These are phyloP conservation scores for Oppia nitens DNA, from an alignment of 1,140 invertebrate species.

Conservation along the genomic window DNA sequence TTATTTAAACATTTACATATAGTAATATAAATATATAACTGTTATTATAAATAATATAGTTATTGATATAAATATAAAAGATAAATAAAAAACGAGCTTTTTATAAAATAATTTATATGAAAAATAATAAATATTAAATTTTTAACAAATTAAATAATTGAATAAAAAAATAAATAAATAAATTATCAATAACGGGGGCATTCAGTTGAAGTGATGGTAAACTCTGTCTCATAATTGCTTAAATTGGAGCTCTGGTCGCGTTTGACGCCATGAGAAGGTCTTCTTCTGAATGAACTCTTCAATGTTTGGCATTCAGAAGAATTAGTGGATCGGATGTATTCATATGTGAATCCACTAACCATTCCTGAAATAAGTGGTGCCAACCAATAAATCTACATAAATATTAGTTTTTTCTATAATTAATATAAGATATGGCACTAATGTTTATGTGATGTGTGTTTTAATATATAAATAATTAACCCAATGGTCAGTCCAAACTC, in stretches of 20 bases:
- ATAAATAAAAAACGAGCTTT: too few relatives aligned
- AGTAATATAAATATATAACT: too few relatives aligned
- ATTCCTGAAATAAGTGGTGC: slow-evolving; percentile 27
- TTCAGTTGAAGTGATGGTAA: neutral
- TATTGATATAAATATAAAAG: too few relatives aligned
- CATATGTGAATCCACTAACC: slow-evolving; percentile 24
- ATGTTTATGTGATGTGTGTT: slow-evolving; percentile 6
- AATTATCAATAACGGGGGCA: neutral
- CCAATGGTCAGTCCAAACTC: slow-evolving; percentile 33
- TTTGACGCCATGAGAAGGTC: neutral
- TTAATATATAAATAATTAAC: too few relatives aligned
- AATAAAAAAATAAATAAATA: too few relatives aligned
- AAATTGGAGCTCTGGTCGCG: neutral
- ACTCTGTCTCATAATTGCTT: neutral
- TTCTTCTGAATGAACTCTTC: neutral
- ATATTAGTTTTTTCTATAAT: neutral
- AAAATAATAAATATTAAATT: too few relatives aligned
- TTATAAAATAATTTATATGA: too few relatives aligned
- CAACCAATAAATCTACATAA: slow-evolving; percentile 28
- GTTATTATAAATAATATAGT: too few relatives aligned
- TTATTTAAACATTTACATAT: too few relatives aligned
- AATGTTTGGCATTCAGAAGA: neutral
- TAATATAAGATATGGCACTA: neutral
- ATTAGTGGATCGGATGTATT: slow-evolving; percentile 22
- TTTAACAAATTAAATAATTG: too few relatives aligned